Conservation (phyloP, 92 coral and sea anemone genomes). For the Zoanthus sociatus region DNA sequence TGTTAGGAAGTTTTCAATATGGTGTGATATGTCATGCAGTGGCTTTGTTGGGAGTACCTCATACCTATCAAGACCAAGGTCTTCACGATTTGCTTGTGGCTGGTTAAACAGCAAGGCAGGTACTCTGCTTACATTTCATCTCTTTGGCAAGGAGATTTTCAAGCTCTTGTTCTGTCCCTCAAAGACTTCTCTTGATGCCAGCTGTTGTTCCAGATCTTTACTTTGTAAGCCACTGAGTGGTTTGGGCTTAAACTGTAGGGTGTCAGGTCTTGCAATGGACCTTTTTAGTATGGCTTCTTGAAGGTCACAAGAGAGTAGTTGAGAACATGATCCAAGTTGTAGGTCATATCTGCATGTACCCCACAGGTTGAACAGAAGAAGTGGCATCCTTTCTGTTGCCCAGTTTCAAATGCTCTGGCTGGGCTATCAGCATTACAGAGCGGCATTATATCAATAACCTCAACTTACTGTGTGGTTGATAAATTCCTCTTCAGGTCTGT, state of each 20-base stretch:
- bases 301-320: slow-evolving; percentile 31
- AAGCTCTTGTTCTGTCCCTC: slow-evolving; percentile 60
- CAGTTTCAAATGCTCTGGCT: slow-evolving; percentile 51
- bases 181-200: slow-evolving; percentile 49
- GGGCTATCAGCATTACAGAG: slow-evolving; percentile 61
- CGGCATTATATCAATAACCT: slow-evolving; percentile 44
- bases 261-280: not conserved
- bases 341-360: slow-evolving; percentile 40
- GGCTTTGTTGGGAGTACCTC: slow-evolving; percentile 54
- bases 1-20: slow-evolving; percentile 48
- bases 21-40: slow-evolving; percentile 42
- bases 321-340: slow-evolving; percentile 20
- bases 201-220: slow-evolving; percentile 46
- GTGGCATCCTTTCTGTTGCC: slow-evolving; percentile 22
- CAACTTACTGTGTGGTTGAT: not conserved
- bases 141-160: not conserved
- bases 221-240: slow-evolving; percentile 33
- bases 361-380: slow-evolving; percentile 55
- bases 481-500: slow-evolving; percentile 6
- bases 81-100: not conserved
- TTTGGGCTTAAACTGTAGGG: slow-evolving; percentile 34
- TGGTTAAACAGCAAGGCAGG: not conserved
- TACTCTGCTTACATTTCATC: not conserved
- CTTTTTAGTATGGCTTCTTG: slow-evolving; percentile 15
- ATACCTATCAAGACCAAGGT: slow-evolving; percentile 34